phyloP scores from a whole-genome alignment of 2,113 vertebrate genomes.

The Tachysurus fulvidraco region DNA sequence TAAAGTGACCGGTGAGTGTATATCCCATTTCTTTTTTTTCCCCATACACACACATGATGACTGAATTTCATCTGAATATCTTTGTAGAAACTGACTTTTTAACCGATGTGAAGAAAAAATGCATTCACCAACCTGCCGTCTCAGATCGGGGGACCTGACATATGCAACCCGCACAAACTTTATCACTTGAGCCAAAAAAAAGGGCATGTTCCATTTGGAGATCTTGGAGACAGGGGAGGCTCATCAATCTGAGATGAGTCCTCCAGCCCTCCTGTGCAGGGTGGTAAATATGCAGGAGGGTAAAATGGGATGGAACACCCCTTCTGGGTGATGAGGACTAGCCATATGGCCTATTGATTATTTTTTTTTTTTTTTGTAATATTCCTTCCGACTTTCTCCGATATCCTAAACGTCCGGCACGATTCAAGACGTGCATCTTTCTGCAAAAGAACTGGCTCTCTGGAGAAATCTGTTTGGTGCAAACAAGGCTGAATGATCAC shows the following conservation, averaged over 20 bases:
- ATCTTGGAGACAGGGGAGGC: slow-evolving; percentile 37
- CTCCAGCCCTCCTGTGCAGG: slow-evolving; percentile 56
- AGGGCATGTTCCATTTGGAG: slow-evolving; percentile 57
- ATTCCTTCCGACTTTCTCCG: not conserved
- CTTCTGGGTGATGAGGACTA: slow-evolving; percentile 58
- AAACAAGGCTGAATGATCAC: not conserved
- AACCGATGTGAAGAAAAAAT: not conserved
- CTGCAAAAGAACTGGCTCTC: not conserved
- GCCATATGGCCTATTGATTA: slow-evolving; percentile 58
- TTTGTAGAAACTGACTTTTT: not conserved
- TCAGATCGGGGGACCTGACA: slow-evolving; percentile 45
- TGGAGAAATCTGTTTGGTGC: not conserved
- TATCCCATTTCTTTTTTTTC: not conserved
- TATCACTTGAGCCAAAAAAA: slow-evolving; percentile 50
- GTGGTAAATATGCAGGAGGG: slow-evolving; percentile 59
- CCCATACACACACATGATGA: not conserved
- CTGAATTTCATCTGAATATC: not conserved
- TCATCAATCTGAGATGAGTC: slow-evolving; percentile 62
- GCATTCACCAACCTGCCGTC: not conserved
- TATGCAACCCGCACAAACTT: slow-evolving; percentile 54
- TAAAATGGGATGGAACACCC: slow-evolving; percentile 59
- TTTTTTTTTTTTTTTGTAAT: slow-evolving; percentile 13
- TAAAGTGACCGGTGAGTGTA: not conserved
- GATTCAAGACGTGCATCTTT: not conserved
- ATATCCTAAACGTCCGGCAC: not conserved